Percentiles rank a stretch among this genome's conserved stretches.
Evolutionary conservation across 2,797 vertebrate genomes (phyloP).

Genomic region (Notoglanidium macrostoma): DNA sequence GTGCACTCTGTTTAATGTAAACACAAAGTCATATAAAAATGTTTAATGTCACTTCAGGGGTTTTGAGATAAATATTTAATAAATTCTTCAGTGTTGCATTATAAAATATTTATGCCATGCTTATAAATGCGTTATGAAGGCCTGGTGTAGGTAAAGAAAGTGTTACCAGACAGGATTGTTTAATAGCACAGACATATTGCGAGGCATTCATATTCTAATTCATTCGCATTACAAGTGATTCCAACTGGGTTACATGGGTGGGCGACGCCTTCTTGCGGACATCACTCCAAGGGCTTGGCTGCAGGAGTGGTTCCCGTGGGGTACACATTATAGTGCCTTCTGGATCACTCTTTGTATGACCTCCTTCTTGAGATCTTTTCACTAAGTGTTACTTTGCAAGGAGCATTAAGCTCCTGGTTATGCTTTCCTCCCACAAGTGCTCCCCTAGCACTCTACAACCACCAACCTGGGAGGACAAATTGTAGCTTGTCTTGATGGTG

Average conservation of each 20-base stretch:
- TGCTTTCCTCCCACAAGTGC: neutral
- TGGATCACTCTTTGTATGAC: neutral
- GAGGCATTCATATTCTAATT: too few relatives aligned
- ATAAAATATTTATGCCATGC: neutral
- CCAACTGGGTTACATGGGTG: neutral
- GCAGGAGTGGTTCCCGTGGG: too few relatives aligned
- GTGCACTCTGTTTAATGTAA: neutral
- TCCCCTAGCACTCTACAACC: neutral
- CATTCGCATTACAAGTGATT: neutral
- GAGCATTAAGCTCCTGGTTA: neutral
- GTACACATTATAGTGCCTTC: neutral
- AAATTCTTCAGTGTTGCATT: neutral
- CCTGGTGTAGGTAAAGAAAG: neutral
- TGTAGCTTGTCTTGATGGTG: neutral
- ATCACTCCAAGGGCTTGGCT: neutral
- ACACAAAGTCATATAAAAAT: neutral
- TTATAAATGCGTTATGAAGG: constrained; percentile 2
- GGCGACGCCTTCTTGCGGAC: neutral
- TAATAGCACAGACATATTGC: neutral
- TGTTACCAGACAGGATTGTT: neutral
- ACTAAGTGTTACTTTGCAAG: neutral
- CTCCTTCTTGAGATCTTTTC: neutral
- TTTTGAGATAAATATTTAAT: neutral
- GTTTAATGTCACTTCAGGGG: neutral
- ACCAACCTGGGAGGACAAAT: neutral